A percentile compares a stretch with the other conserved stretches of the same genome.
Conservation (phyloP, 2,888 invertebrate genomes). For the Ochropacha duplaris region DNA sequence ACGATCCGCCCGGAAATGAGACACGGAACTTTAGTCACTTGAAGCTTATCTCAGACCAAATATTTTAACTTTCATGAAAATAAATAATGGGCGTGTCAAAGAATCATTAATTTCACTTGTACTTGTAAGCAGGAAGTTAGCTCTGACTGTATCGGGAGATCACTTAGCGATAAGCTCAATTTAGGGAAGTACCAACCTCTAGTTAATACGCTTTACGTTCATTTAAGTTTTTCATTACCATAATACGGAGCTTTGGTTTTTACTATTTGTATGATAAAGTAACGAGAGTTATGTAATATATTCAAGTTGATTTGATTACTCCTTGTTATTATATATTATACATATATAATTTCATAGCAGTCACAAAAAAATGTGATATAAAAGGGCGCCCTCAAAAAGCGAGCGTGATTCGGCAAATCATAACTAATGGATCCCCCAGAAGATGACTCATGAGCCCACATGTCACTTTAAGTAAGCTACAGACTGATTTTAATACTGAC, state of each 20-base stretch:
- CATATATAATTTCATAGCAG: neutral
- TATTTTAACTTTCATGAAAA: constrained; percentile 45
- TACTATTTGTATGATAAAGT: too few relatives aligned
- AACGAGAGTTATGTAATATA: too few relatives aligned
- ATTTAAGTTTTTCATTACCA: constrained; percentile 26
- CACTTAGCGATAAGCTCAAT: constrained; percentile 46
- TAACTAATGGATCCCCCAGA: constrained; percentile 71
- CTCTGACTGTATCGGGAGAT: constrained; percentile 50
- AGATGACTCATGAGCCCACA: constrained; percentile 69
- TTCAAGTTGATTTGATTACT: neutral
- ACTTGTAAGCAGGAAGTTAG: constrained; percentile 63
- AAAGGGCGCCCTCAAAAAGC: constrained; percentile 59
- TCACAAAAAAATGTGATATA: constrained; percentile 25
- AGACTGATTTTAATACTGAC: constrained; percentile 49
- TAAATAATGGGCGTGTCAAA: constrained; percentile 46
- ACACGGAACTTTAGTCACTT: constrained; percentile 65
- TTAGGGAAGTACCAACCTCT: constrained; percentile 13
- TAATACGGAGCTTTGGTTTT: constrained; percentile 13
- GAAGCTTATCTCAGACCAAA: constrained; percentile 55
- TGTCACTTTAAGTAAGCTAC: constrained; percentile 60
- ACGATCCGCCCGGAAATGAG: constrained; percentile 61
- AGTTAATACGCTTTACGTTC: constrained; percentile 26
- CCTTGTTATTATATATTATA: neutral
- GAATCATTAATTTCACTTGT: constrained; percentile 69
- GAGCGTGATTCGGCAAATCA: constrained; percentile 70